phyloP scores from a whole-genome alignment of 2,797 vertebrate species.

The Lepilemur septentrionalis region DNA sequence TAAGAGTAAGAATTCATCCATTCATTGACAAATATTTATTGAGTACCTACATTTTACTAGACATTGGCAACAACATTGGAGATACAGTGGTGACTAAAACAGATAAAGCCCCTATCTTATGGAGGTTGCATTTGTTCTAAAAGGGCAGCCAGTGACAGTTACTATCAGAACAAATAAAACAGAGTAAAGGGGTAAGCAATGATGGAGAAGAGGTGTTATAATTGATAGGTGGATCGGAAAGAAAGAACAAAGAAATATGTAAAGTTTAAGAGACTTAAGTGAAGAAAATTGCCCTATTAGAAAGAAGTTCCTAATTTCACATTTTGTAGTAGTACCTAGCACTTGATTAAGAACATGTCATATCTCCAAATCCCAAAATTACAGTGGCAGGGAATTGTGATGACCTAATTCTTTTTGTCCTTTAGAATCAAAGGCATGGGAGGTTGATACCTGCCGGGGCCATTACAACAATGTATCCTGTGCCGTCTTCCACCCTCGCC shows the following conservation, averaged over 20 bases:
- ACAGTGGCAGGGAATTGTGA: neutral
- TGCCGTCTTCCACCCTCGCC: constrained; percentile 96
- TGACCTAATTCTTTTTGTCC: neutral
- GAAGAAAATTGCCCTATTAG: neutral
- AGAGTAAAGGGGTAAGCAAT: neutral
- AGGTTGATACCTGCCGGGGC: constrained; percentile 96
- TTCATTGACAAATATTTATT: constrained; percentile 22
- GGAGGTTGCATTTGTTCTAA: neutral
- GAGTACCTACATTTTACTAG: neutral
- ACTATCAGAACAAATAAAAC: neutral
- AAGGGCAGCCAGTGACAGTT: neutral
- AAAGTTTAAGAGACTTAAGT: neutral
- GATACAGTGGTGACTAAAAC: neutral
- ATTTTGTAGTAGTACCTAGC: neutral
- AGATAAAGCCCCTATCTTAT: neutral
- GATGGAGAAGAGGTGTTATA: neutral
- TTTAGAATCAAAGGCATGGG: constrained; percentile 96
- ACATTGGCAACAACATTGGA: neutral
- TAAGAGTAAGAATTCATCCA: neutral
- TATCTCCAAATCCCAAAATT: neutral
- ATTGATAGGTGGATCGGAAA: neutral
- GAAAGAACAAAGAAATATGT: neutral
- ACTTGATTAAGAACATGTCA: neutral
- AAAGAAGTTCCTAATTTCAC: neutral
- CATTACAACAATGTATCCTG: constrained; percentile 99